A percentile compares a stretch with the other conserved stretches of the same genome.
Conservation (phyloP, 2,113 vertebrate species). For the Lanius ludovicianus region DNA sequence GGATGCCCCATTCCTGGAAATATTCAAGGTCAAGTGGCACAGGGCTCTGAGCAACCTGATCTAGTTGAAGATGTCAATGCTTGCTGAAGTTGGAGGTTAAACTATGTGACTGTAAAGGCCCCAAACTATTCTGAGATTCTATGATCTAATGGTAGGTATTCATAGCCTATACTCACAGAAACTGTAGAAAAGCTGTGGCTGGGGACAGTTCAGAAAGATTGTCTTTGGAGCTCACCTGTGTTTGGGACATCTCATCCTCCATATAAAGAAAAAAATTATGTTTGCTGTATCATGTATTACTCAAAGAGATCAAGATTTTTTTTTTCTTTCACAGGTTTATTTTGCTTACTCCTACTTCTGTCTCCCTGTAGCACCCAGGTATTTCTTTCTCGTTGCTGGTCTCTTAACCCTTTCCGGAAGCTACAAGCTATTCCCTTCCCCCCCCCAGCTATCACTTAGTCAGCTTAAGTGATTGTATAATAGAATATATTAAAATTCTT, state of each 20-base stretch:
- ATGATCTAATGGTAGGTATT: background rate
- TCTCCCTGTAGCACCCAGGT: background rate
- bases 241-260: background rate
- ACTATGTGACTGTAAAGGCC: background rate
- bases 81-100: background rate
- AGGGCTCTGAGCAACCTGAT: background rate
- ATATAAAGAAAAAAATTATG: background rate
- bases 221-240: background rate
- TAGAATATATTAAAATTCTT: conserved; percentile 62
- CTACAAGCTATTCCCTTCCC: background rate
- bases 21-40: background rate
- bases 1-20: background rate
- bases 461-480: conserved; percentile 62
- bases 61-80: background rate
- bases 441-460: conserved; percentile 24
- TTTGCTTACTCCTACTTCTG: background rate
- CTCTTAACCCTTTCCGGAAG: conserved; percentile 43
- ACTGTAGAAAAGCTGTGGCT: background rate
- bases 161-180: background rate
- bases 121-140: background rate
- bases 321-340: background rate
- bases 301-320: background rate
- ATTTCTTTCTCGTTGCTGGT: background rate
- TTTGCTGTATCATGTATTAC: background rate
- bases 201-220: background rate